Evolutionary conservation across 2,797 vertebrate species (phyloP).

Genomic region (Cyprinella venusta): DNA sequence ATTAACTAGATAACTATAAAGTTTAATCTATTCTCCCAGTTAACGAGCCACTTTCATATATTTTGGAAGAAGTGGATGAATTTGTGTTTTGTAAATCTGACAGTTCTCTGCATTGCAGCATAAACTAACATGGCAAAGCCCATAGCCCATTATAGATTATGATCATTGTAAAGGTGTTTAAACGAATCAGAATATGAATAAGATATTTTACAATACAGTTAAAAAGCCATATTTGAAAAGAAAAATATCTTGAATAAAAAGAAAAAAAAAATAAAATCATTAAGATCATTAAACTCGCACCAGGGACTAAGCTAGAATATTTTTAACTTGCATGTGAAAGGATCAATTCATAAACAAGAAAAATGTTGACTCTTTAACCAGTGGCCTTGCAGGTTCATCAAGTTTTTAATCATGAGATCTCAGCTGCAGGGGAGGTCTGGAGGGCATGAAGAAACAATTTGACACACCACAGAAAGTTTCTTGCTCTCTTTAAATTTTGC

Average conservation of each 20-base stretch:
- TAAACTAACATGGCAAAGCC: neutral
- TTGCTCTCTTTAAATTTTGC: constrained; percentile 6
- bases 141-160: neutral
- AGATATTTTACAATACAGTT: neutral
- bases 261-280: neutral
- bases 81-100: neutral
- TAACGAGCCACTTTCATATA: too few relatives aligned
- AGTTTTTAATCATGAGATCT: constrained; percentile 9
- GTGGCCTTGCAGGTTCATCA: neutral
- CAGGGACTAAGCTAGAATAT: neutral
- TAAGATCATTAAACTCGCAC: neutral
- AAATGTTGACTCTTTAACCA: neutral
- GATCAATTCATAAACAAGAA: neutral
- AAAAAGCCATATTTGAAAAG: neutral
- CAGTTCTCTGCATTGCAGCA: neutral
- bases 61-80: too few relatives aligned
- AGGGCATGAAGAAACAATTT: constrained; percentile 23
- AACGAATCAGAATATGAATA: neutral
- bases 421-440: neutral
- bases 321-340: neutral
- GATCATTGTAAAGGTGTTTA: neutral
- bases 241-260: too few relatives aligned
- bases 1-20: neutral
- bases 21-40: neutral
- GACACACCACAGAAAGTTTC: constrained; percentile 12